Evolutionary conservation across 2,888 invertebrate genomes (phyloP), one percentile per base, ranked within the genome.

Genomic region (Leptogaster cylindrica): DNA sequence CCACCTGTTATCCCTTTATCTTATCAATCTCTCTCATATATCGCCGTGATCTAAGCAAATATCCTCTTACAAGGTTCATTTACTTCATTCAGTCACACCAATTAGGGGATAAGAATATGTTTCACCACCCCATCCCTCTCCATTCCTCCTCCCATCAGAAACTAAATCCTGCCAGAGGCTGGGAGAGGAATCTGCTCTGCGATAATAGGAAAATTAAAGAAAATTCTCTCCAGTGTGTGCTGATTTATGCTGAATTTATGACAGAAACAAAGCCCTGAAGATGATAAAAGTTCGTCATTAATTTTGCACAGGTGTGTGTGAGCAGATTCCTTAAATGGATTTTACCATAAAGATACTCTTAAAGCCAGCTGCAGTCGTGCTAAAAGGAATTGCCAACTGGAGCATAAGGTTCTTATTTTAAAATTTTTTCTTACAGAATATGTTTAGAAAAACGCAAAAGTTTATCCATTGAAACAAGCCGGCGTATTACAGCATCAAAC

Each of bases 11-110:
- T 44, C 61, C 44, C 48, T 25, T 48, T 48, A 48, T 48, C 44
- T 10, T 61, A 61, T 61, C 61, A 61, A 61, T 61, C 61, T 61
- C 28, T 27, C 61, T 61, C 61, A 44, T 61, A 27, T 61, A 61
- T 61, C 44, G 44, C 23, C 12, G 27, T 23, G 44, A 61, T 61
- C 61, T 28, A 44, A 44, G 44, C 61, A 61, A 61, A 61, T 61
- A 61, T 44, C 61, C 16, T 33, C 61, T 61, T 61, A 44, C 44
- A 61, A 61, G 61, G 44, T 36, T 61, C 61, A 61, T 61, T 61
- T 41, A 44, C 61, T 61, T 44, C 28, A 61, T 61, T 61, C 61
- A 61, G 44, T 61, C 27, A 44, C 41, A 44, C 44, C 44, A 55
- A 55, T 41, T 61, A 61, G 28, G 41, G 41, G 61, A 44, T 61